Percentiles rank a stretch among this genome's conserved stretches.
phyloP scores from a whole-genome alignment of 2,797 vertebrate species.

The Meda fulgida region DNA sequence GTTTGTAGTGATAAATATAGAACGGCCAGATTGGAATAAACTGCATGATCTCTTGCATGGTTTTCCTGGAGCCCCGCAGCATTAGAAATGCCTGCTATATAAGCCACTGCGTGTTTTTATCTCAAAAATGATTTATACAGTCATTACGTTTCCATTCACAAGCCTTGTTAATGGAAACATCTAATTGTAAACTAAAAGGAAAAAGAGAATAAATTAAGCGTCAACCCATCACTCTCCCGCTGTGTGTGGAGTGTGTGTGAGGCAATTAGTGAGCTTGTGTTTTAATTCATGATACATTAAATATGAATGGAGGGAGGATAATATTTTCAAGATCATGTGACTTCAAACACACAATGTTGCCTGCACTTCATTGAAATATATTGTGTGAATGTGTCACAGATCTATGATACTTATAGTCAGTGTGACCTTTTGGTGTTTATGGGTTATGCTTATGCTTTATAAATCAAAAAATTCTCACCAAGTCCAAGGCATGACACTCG shows the following conservation, averaged over 20 bases:
- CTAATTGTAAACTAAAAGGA: constrained; percentile 14
- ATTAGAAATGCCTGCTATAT: neutral
- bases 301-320: constrained; percentile 45
- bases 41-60: constrained; percentile 14
- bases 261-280: constrained; percentile 39
- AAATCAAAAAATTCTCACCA: constrained; percentile 84
- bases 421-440: constrained; percentile 14
- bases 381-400: neutral
- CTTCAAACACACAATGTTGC: constrained; percentile 6
- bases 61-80: neutral
- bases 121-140: neutral
- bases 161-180: constrained; percentile 38
- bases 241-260: constrained; percentile 34
- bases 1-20: neutral
- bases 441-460: constrained; percentile 12
- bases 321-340: constrained; percentile 24
- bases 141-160: constrained; percentile 32
- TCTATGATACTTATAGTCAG: neutral
- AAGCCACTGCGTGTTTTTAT: neutral
- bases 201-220: constrained; percentile 23
- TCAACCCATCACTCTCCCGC: constrained; percentile 29
- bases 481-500: constrained; percentile 96
- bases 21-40: neutral
- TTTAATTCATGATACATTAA: constrained; percentile 45
- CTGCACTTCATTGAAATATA: neutral